Evolutionary conservation across 2,888 invertebrate species (phyloP), one percentile per base, ranked within the genome.

Genomic region (Gari tellinella): DNA sequence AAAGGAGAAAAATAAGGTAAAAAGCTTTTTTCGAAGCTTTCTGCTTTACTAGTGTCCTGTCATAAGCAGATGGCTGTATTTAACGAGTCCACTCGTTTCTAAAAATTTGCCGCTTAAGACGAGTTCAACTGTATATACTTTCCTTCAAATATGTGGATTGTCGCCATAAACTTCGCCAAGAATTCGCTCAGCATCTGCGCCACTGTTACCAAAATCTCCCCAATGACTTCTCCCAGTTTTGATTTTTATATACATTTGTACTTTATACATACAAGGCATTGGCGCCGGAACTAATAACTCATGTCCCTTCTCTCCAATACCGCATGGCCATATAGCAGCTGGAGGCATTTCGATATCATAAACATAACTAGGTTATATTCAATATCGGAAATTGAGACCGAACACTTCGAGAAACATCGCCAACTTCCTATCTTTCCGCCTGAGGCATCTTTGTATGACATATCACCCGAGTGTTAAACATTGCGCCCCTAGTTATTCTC

Each of bases 321-420:
- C 51, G n/a, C 40, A 21, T 23, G 25, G 23, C 15, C 41, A 45
- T n/a, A n/a, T 51, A 51, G 21, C 41, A 40, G 23, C 51, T 23
- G 41, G 26, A 61, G 40, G 26, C 38, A 46, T 17, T 49, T 51
- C 45, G 45, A 61, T 66, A 62, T 75, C 63, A 70, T 75, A 75
- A 74, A 65, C 65, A 74, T 74, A 74, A 74, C 68, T 61, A 56
- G 45, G 61, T 66, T 66, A 75, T 69, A 63, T 51, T n/a, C 55
- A 41, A 45, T 49, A 69, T 64, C 66, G 70, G 75, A 70, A 70
- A 66, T 70, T 62, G 63, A 67, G 66, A 31, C 41, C 25, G 40
- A 45, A 63, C 52, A 63, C 55, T 31, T 63, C 60, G 46, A 64
- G 38, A 43, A 25, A 38, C 57, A 46, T 66, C 66, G 58, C 70